Evolutionary conservation across 2,113 vertebrate genomes (phyloP), one percentile per base, ranked within the genome.

Genomic region (Podarcis raffonei): DNA sequence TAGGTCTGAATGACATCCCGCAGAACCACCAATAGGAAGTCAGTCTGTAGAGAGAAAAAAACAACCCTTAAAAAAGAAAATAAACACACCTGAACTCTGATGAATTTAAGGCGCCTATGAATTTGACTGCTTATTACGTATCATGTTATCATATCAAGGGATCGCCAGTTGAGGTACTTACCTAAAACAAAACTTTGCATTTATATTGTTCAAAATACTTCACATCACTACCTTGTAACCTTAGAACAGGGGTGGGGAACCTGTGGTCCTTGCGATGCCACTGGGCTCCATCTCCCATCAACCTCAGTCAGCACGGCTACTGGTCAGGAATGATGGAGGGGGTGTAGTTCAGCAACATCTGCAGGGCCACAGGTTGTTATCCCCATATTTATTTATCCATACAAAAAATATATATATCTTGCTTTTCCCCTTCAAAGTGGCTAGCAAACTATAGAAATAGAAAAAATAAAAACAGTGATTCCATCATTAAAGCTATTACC

Each of bases 11-110:
- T 93, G 25, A 99, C 99, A 39, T 99, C 99, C 83, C 98, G 97
- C 87, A 99, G 96, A 78, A 99, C 99, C 71, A 99, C 99, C 97
- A 99, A 95, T 68, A 99, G 97, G 95, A 99, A 99, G 95, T 99
- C 99, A 37, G 98, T 98, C 99, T 99, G 95, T 75, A 91, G 0
- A 89, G 1, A 91, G 80, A 94, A 74, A 89, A 89, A 15, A 18
- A 16, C 37, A 48, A 59, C 16, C 18, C 22, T 39, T 72, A 13
- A n/a, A 74, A 35, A 13, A n/a, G 39, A 27, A 72, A 59, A 74
- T 20, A 74, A 39, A 20, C 39, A 9, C 37, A 23, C 8, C 20
- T n/a, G n/a, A 71, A 71, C 39, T 30, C 27, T 69, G 13, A n/a
- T 3, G 35, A 30, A 48, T 42, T 87, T 74, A 57, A 59, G n/a